Conservation (phyloP, 2,797 vertebrate species). For the Luscinia megarhynchos region DNA sequence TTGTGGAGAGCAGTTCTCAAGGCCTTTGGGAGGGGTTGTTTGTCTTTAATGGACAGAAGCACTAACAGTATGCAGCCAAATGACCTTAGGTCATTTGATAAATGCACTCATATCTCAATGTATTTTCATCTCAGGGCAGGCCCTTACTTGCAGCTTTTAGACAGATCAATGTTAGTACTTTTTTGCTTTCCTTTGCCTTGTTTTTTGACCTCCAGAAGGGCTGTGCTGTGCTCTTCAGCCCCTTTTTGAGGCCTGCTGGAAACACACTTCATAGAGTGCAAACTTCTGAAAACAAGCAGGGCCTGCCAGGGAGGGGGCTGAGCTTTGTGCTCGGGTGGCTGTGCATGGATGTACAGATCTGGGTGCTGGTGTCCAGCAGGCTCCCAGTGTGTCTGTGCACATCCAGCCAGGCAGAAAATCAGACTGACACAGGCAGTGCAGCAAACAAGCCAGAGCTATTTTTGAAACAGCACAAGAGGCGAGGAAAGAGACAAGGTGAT, state of each 20-base stretch:
- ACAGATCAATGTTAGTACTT: not conserved
- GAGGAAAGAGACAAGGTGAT: conserved; percentile 37
- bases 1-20: not conserved
- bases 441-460: conserved; percentile 54
- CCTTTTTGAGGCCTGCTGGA: not conserved
- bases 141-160: not conserved
- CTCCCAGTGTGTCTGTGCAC: not conserved
- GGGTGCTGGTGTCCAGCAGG: not conserved
- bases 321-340: conserved; percentile 20
- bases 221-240: not conserved
- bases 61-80: not conserved
- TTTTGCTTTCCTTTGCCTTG: not conserved
- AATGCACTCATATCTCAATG: not conserved
- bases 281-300: not conserved
- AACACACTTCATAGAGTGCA: not conserved
- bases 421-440: conserved; percentile 45
- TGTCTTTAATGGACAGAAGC: not conserved
- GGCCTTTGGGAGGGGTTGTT: not conserved
- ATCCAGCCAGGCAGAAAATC: conserved; percentile 53
- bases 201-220: not conserved
- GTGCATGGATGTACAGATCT: not conserved
- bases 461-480: conserved; percentile 48
- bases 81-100: not conserved
- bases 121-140: not conserved
- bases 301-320: not conserved